A percentile compares a stretch with the other conserved stretches of the same genome.
These are phyloP conservation scores for Manis crassicaudata DNA, from an alignment of 2,797 vertebrate genomes.

Conservation along the genomic window DNA sequence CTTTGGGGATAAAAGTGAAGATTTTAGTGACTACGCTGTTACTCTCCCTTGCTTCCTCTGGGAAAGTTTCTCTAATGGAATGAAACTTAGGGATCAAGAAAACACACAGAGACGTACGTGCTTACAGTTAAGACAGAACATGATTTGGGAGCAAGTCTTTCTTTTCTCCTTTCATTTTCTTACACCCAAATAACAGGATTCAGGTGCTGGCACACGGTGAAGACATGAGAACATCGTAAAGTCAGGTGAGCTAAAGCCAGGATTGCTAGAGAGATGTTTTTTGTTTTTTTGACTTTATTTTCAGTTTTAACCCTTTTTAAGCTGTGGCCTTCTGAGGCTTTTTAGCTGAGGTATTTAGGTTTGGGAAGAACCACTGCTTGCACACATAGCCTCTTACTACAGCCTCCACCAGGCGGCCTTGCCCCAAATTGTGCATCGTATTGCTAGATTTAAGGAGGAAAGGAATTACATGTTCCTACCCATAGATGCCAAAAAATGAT, in stretches of 20 bases:
- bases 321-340: not conserved
- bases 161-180: not conserved
- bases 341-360: not conserved
- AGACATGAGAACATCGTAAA: not conserved
- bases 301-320: not conserved
- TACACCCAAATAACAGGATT: not conserved
- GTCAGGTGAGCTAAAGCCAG: not conserved
- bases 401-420: too few species aligned
- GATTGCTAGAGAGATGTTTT: not conserved
- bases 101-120: not conserved
- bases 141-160: not conserved
- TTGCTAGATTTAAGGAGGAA: not conserved
- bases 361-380: not conserved
- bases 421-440: too few species aligned
- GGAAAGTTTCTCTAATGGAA: not conserved
- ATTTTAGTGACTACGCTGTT: not conserved
- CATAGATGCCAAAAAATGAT: not conserved
- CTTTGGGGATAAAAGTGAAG: not conserved
- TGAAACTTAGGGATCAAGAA: not conserved
- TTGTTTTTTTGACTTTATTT: not conserved
- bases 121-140: not conserved
- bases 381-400: not conserved
- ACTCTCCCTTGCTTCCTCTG: not conserved
- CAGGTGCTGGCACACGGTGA: too few species aligned
- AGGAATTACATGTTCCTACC: not conserved